Base-by-base conservation (phyloP, 2,888 invertebrate species). In the Mythimna ferrago region DNA sequence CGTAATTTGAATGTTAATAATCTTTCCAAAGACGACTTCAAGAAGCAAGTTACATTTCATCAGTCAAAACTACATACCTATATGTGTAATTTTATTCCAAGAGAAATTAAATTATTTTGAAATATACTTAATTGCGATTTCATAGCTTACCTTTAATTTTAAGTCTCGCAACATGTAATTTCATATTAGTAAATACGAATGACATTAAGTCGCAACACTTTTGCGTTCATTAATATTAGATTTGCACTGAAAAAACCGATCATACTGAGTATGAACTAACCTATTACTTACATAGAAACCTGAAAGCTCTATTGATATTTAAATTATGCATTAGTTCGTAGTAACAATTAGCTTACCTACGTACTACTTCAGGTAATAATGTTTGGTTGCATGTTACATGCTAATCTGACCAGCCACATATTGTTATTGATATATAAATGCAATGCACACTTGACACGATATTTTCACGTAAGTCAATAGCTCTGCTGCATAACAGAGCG, bases 61-160 rank as follows among this genome's bases (percentile, higher is more conserved):
- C 67, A 73, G 16, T 38, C 38, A 48, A 66, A 48, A 75, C 16
- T n/a, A 65, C 21, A 35, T 16, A 14, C 5, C 44, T 21, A 11
- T 10, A 21, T 53, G 54, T 75, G 35, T 61, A 54, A 65, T 19
- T 64, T 63, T 60, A 67, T 26, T 53, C 67, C 53, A 14, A 57
- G 9, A 44, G 44, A 54, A 51, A 57, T 26, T 58, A 71, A 62
- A 67, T 35, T 3, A 67, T 82, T 78, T 81, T 54, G 70, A 58
- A 81, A 78, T 63, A 66, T 14, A 58, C n/a, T 67, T 82, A 82
- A 78, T 78, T 82, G 61, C 48, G 38, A 78, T 78, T 71, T 62
- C 57, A 65, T 63, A 60, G 19, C 78, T 66, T 73, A 82, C 83
- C 69, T 82, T 79, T 82, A n/a, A 68, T 41, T 65, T 58, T 6